These are phyloP conservation scores for Penaeus indicus DNA, from an alignment of 1,140 invertebrate species.

Conservation along the genomic window DNA sequence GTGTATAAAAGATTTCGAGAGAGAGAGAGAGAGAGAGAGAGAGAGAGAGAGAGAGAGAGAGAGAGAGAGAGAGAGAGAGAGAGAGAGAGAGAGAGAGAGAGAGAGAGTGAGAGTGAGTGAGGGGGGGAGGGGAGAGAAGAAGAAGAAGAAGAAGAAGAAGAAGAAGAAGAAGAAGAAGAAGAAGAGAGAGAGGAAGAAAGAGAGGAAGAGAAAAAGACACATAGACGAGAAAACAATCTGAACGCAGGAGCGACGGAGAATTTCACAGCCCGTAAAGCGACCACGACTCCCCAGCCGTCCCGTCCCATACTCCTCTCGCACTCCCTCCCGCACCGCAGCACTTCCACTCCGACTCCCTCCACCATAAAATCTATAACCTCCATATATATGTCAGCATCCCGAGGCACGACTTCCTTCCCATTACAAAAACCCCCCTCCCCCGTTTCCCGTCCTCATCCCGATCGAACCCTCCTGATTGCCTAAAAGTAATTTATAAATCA, in stretches of 20 bases:
- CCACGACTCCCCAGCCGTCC: no score
- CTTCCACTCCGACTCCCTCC: neutral
- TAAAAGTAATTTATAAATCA: neutral
- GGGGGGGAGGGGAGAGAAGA: neutral
- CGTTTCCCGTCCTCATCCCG: neutral
- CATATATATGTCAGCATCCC: neutral
- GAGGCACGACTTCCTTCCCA: neutral
- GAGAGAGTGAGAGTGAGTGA: neutral
- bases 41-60: conserved; percentile 20
- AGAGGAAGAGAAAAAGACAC: neutral
- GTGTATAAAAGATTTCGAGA: conserved; percentile 28
- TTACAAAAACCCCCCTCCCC: neutral
- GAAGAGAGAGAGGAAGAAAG: neutral
- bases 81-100: neutral
- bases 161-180: neutral
- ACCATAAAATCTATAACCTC: neutral
- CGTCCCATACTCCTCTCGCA: neutral
- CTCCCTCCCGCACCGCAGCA: neutral
- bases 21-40: conserved; percentile 23
- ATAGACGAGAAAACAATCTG: neutral
- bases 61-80: conserved; percentile 4
- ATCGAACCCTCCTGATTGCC: neutral
- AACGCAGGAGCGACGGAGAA: neutral
- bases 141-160: neutral
- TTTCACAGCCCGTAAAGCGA: no score